Percentiles rank a stretch among this genome's conserved stretches.
Conservation (phyloP, 1,140 invertebrate genomes). For the Aphidius ervi region DNA sequence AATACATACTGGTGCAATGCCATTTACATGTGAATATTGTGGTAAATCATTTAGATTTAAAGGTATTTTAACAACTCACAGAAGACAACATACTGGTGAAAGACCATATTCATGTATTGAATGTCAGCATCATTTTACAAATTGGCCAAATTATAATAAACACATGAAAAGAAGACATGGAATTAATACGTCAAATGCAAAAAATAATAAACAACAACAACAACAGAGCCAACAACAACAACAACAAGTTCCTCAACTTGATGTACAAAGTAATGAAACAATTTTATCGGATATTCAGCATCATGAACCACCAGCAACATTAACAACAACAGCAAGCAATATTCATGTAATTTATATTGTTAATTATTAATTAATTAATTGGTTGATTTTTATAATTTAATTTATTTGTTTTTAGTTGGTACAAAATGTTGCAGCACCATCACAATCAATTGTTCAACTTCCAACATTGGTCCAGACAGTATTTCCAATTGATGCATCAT, state of each 20-base stretch:
- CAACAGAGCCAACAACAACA: conserved; percentile 27
- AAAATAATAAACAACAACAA: conserved; percentile 37
- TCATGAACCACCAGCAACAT: neutral
- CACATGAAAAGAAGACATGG: conserved; percentile 70
- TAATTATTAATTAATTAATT: neutral
- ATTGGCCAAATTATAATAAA: conserved; percentile 74
- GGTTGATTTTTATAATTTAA: too few relatives aligned
- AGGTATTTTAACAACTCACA: conserved; percentile 63
- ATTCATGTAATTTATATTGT: conserved; percentile 16
- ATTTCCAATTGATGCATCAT: conserved; percentile 15
- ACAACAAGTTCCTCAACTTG: conserved; percentile 23
- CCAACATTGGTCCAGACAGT: conserved; percentile 34
- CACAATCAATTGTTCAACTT: conserved; percentile 42
- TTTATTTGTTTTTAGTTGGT: conserved; percentile 2
- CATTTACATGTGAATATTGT: conserved; percentile 69
- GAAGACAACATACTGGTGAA: conserved; percentile 61
- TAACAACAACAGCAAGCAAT: conserved; percentile 29
- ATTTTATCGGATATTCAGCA: too few relatives aligned
- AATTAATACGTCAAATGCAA: conserved; percentile 54
- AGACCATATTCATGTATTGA: conserved; percentile 55
- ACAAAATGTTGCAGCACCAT: conserved; percentile 30
- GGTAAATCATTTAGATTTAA: conserved; percentile 69
- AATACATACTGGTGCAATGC: conserved; percentile 83
- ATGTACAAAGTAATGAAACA: neutral
- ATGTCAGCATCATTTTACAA: conserved; percentile 68